Conservation (phyloP, 2,797 vertebrate genomes). For the Rallus crepitans region DNA sequence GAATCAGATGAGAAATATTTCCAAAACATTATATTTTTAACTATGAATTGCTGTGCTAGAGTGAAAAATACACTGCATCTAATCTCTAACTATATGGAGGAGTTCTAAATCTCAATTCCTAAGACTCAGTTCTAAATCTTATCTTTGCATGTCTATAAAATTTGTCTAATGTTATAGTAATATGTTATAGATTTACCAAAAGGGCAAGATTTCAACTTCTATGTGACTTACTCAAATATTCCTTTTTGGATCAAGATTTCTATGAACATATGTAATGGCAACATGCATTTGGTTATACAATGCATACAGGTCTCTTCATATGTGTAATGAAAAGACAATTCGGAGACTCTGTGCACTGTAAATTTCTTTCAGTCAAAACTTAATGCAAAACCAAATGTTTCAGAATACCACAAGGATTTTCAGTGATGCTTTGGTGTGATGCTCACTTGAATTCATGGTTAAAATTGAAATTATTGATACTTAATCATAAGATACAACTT, state of each 20-base stretch:
- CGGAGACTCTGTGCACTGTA: background rate
- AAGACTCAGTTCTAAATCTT: background rate
- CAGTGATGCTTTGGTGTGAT: background rate
- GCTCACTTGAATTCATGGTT: background rate
- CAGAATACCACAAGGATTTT: background rate
- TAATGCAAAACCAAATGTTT: background rate
- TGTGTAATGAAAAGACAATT: background rate
- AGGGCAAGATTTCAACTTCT: background rate
- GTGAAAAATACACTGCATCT: background rate
- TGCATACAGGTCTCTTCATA: background rate
- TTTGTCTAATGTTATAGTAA: background rate
- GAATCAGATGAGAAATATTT: background rate
- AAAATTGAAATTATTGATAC: background rate
- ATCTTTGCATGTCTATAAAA: background rate
- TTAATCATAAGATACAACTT: background rate
- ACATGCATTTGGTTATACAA: accelerated
- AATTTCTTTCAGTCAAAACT: background rate
- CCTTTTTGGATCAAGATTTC: background rate
- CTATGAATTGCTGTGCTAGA: background rate
- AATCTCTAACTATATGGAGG: background rate
- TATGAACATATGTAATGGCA: background rate
- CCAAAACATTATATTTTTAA: background rate
- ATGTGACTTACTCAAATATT: background rate
- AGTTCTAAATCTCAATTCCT: background rate
- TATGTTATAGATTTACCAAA: background rate